A percentile compares a stretch with the other conserved stretches of the same genome.
These are phyloP conservation scores for Apoda limacodes DNA, from an alignment of 2,888 invertebrate species.

Conservation along the genomic window DNA sequence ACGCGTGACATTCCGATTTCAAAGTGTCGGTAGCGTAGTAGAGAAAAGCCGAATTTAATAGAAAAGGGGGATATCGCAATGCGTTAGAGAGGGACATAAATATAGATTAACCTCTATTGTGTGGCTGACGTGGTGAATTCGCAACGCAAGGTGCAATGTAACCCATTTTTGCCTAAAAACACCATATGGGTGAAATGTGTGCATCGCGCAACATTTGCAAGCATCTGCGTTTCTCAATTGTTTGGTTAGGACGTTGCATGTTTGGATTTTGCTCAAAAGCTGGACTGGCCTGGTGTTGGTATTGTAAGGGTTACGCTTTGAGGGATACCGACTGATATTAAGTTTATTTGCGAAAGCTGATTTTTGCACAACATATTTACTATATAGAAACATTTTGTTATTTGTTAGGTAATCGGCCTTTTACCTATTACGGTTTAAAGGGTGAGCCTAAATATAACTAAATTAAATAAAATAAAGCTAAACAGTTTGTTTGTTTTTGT, in stretches of 20 bases:
- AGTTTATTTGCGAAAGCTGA: neutral
- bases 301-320: conserved; percentile 36
- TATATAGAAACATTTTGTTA: conserved; percentile 3
- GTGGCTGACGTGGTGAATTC: conserved; percentile 41
- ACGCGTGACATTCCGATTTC: conserved; percentile 60
- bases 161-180: conserved; percentile 61
- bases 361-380: neutral
- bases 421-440: no score
- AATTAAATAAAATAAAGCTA: no score
- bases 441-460: no score
- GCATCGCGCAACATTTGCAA: conserved; percentile 46
- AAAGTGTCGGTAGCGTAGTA: conserved; percentile 56
- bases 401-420: conserved; percentile 7
- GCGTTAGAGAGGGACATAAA: conserved; percentile 29
- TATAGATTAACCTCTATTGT: conserved; percentile 52
- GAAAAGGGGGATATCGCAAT: conserved; percentile 29
- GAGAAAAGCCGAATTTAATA: conserved; percentile 39
- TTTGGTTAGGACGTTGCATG: conserved; percentile 54
- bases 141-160: conserved; percentile 55
- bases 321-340: neutral
- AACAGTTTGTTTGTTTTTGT: neutral
- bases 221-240: conserved; percentile 50
- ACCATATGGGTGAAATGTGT: no score
- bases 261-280: conserved; percentile 31
- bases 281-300: conserved; percentile 32